A percentile compares a stretch with the other conserved stretches of the same genome.
phyloP scores from a whole-genome alignment of 1,140 invertebrate genomes.

The Achroia grisella region DNA sequence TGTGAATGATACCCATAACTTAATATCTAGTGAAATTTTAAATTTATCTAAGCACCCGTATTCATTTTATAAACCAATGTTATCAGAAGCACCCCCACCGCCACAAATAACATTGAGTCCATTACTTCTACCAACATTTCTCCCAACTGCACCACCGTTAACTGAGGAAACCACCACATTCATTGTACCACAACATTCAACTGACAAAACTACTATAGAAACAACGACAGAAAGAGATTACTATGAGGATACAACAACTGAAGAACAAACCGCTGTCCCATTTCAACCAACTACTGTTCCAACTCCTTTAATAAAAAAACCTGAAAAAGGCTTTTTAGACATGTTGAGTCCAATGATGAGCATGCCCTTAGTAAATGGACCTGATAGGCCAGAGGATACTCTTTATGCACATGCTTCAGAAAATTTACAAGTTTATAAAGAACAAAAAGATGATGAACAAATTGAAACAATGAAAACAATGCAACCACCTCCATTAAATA shows the following conservation, averaged over 20 bases:
- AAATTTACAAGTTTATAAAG: slow-evolving; percentile 49
- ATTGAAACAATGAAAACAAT: slow-evolving; percentile 69
- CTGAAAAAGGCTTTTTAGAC: slow-evolving; percentile 34
- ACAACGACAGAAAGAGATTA: not conserved
- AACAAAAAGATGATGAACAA: slow-evolving; percentile 29
- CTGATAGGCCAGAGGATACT: slow-evolving; percentile 52
- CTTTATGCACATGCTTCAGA: slow-evolving; percentile 62
- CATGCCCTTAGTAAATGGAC: slow-evolving; percentile 56
- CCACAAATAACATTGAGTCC: slow-evolving; percentile 14
- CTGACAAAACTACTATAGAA: slow-evolving; percentile 22
- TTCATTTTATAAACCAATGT: slow-evolving; percentile 46
- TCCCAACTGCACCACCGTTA: slow-evolving; percentile 40
- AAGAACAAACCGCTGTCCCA: slow-evolving; percentile 15
- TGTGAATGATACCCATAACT: slow-evolving; percentile 49
- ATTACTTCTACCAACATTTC: slow-evolving; percentile 29
- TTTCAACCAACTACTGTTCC: slow-evolving; percentile 16
- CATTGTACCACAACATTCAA: slow-evolving; percentile 12
- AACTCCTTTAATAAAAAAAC: slow-evolving; percentile 9
- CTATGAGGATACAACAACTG: slow-evolving; percentile 17
- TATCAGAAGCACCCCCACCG: slow-evolving; percentile 39
- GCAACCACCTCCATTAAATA: slow-evolving; percentile 58
- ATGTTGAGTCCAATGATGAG: slow-evolving; percentile 61
- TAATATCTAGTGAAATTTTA: slow-evolving; percentile 42
- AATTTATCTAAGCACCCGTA: slow-evolving; percentile 34
- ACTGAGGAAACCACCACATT: slow-evolving; percentile 13